Conservation (phyloP, 2,888 invertebrate genomes). For the Caenorhabditis japonica region DNA sequence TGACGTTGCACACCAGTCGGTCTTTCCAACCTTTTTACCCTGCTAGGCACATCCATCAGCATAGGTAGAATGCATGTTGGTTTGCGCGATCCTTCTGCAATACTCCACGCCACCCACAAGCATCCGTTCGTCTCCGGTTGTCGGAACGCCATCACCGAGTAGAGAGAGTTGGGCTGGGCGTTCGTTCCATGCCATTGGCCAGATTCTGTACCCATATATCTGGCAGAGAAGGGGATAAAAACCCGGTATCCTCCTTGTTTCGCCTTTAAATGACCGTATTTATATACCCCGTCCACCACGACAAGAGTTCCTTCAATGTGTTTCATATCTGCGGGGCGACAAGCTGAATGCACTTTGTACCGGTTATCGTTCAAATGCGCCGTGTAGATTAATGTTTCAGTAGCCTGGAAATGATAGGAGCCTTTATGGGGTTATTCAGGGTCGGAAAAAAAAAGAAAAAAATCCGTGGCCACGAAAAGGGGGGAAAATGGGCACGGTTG, state of each 20-base stretch:
- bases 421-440: no score
- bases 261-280: slow-evolving; percentile 12
- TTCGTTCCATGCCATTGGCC: slow-evolving; percentile 67
- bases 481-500: no score
- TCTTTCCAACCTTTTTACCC: slow-evolving; percentile 6
- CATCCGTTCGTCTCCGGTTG: slow-evolving; percentile 68
- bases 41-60: background rate
- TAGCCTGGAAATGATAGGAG: slow-evolving; percentile 54
- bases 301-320: slow-evolving; percentile 7
- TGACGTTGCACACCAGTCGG: slow-evolving; percentile 16
- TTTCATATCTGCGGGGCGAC: slow-evolving; percentile 12
- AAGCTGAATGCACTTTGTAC: slow-evolving; percentile 7
- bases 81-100: slow-evolving; percentile 13
- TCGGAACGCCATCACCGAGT: slow-evolving; percentile 57
- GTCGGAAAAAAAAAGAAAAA: no score
- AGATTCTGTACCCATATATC: slow-evolving; percentile 31
- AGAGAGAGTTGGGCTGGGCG: slow-evolving; percentile 45
- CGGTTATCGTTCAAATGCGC: slow-evolving; percentile 22
- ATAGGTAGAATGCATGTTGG: slow-evolving; percentile 3
- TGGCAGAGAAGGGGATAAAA: slow-evolving; percentile 69
- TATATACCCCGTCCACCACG: slow-evolving; percentile 9
- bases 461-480: no score
- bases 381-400: slow-evolving; percentile 63
- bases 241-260: slow-evolving; percentile 53
- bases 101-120: slow-evolving; percentile 61